Evolutionary conservation across 2,113 vertebrate species (phyloP).

Genomic region (Chinchilla lanigera): DNA sequence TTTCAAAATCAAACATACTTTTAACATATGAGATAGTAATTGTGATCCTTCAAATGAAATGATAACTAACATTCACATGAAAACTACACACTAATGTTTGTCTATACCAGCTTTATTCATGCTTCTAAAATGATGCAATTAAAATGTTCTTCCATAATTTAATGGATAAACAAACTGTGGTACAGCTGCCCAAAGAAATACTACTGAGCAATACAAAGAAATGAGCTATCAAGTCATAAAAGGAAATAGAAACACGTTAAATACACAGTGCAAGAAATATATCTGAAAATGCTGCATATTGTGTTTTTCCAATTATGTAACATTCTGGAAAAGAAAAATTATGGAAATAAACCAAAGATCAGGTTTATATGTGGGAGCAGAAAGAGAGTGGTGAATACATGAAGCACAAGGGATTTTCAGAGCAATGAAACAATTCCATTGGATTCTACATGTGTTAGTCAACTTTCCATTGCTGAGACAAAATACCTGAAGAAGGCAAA

Average conservation of each 20-base stretch:
- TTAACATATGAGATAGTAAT: neutral
- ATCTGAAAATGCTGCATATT: neutral
- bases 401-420: neutral
- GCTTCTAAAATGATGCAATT: neutral
- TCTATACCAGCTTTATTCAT: neutral
- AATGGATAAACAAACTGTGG: neutral
- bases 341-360: neutral
- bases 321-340: neutral
- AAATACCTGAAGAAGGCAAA: neutral
- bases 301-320: neutral
- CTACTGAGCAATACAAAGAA: constrained; percentile 5
- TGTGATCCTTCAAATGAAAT: neutral
- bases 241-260: neutral
- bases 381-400: neutral
- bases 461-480: neutral
- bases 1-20: neutral
- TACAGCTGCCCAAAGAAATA: neutral
- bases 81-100: neutral
- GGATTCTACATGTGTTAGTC: neutral
- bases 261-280: neutral
- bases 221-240: neutral
- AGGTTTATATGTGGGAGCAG: too few relatives aligned
- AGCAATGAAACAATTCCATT: neutral
- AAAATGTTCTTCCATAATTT: neutral
- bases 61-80: neutral